Evolutionary conservation across 2,113 vertebrate species (phyloP).

Genomic region (Syngnathoides biaculeatus): DNA sequence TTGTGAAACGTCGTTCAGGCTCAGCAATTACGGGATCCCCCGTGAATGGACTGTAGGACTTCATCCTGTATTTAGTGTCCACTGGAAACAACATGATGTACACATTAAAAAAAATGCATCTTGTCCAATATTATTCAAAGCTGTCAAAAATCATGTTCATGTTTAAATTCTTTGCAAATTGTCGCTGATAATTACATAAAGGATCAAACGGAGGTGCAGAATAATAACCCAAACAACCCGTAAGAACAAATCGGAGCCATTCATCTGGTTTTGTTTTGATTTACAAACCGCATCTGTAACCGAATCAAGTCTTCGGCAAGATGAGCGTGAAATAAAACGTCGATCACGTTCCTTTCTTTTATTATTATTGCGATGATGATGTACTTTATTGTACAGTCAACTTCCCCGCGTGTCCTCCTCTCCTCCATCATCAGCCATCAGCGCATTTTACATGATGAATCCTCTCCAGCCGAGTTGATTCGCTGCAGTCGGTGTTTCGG

Average conservation of each 20-base stretch:
- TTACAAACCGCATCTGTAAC: not conserved
- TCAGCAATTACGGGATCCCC: not conserved
- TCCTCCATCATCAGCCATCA: not conserved
- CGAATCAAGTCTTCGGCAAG: not conserved
- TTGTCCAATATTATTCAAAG: not conserved
- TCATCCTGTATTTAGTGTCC: not conserved
- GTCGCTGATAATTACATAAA: not conserved
- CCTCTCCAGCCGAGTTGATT: not conserved
- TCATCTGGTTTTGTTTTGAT: not conserved
- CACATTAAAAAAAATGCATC: not conserved
- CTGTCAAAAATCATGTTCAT: not conserved
- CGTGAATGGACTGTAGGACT: not conserved
- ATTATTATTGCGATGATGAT: not conserved
- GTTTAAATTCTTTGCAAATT: not conserved
- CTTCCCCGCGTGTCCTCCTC: not conserved
- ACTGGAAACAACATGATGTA: not conserved
- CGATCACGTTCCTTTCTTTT: not conserved
- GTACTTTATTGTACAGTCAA: not conserved
- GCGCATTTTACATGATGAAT: not conserved
- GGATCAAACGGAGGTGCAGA: not conserved
- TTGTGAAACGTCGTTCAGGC: not conserved
- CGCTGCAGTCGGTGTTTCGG: not conserved
- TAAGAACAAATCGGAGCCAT: not conserved
- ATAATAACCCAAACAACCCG: not conserved
- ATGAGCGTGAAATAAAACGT: not conserved